Conservation (phyloP, 2,113 vertebrate genomes). For the Gallinago jamesoni region DNA sequence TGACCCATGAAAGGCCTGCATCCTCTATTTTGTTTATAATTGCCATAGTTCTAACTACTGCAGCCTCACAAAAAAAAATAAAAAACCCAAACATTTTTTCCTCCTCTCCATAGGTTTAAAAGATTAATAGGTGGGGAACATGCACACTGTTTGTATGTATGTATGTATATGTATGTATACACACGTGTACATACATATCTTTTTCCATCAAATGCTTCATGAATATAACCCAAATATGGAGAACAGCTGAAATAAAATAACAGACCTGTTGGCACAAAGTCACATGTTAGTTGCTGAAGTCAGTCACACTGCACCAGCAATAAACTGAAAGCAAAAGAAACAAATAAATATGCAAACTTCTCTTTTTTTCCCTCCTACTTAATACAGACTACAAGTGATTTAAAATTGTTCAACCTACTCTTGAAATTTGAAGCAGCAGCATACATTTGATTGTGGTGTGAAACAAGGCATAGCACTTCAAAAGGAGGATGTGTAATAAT, state of each 20-base stretch:
- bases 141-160: no score
- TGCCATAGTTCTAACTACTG: neutral
- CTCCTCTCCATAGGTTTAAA: neutral
- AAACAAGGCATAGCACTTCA: slow-evolving; percentile 1
- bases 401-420: neutral
- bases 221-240: neutral
- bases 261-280: neutral
- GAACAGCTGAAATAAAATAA: neutral
- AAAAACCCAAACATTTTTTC: neutral
- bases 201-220: neutral
- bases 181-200: fast-evolving
- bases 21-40: neutral
- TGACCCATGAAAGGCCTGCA: neutral
- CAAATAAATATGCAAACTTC: neutral
- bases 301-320: neutral
- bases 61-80: neutral
- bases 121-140: neutral
- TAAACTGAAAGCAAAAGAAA: neutral
- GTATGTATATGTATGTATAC: neutral
- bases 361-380: neutral
- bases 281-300: neutral
- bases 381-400: neutral
- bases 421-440: neutral
- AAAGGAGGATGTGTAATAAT: neutral
- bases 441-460: neutral